These are phyloP conservation scores for Arctopsyche grandis DNA, from an alignment of 1,140 invertebrate species.

Conservation along the genomic window DNA sequence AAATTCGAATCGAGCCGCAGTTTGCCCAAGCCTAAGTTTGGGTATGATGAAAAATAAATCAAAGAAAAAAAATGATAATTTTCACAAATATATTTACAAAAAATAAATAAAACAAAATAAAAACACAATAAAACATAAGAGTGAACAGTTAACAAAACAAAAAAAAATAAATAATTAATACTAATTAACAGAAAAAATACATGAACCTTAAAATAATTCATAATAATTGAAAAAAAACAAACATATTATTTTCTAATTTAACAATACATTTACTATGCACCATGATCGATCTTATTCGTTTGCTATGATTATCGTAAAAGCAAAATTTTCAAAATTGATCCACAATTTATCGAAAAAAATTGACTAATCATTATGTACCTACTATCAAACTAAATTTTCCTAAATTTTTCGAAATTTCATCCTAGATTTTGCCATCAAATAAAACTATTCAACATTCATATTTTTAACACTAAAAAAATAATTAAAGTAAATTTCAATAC, in stretches of 20 bases:
- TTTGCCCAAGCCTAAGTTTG: too few species aligned
- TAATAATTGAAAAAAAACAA: conserved; percentile 48
- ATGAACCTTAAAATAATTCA: conserved; percentile 38
- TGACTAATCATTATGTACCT: neutral
- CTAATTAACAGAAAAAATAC: conserved; percentile 54
- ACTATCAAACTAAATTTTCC: neutral
- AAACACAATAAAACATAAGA: conserved; percentile 51
- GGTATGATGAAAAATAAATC: neutral
- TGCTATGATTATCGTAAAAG: neutral
- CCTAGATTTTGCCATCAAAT: neutral
- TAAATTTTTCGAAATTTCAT: neutral
- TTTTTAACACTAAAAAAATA: conserved; percentile 12
- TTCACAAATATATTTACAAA: conserved; percentile 62
- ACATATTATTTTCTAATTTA: conserved; percentile 9
- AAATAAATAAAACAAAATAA: conserved; percentile 54
- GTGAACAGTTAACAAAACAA: conserved; percentile 46
- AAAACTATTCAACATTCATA: conserved; percentile 26
- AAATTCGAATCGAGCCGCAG: too few species aligned
- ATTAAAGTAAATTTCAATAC: neutral
- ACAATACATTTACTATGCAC: conserved; percentile 11
- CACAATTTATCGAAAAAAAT: neutral
- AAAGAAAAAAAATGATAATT: conserved; percentile 65
- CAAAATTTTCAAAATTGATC: neutral
- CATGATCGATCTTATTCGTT: neutral
- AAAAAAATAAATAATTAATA: conserved; percentile 53